Conservation (phyloP, 2,888 invertebrate genomes). For the Pseudeuparius sepicola region DNA sequence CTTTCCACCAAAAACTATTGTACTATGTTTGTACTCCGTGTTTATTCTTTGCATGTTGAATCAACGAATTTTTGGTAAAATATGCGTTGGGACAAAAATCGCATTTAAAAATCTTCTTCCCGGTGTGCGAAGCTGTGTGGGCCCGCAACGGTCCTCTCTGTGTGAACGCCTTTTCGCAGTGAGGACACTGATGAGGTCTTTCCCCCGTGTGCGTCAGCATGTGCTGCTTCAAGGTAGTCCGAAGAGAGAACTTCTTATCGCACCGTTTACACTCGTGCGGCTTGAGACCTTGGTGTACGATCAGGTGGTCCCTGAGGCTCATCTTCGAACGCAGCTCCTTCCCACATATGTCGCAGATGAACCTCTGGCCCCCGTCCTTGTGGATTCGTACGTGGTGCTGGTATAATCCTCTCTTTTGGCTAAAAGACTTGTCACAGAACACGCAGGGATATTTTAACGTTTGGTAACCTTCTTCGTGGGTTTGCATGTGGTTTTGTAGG, state of each 20-base stretch:
- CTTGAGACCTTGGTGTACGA: conserved; percentile 36
- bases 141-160: conserved; percentile 21
- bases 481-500: conserved; percentile 20
- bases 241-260: conserved; percentile 45
- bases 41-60: conserved; percentile 22
- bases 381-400: conserved; percentile 23
- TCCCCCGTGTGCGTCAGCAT: conserved; percentile 38
- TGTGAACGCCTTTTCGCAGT: conserved; percentile 47
- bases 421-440: conserved; percentile 23
- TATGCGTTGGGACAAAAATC: conserved; percentile 23
- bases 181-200: no score
- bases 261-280: conserved; percentile 44
- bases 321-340: conserved; percentile 40
- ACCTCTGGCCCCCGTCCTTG: conserved; percentile 24
- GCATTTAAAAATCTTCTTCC: conserved; percentile 33
- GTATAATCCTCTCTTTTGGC: conserved; percentile 22
- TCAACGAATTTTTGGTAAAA: conserved; percentile 22
- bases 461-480: conserved; percentile 19
- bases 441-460: conserved; percentile 18
- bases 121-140: no score
- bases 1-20: conserved; percentile 10
- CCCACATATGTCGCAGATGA: conserved; percentile 42
- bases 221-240: conserved; percentile 38
- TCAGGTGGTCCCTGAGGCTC: conserved; percentile 29
- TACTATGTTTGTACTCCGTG: conserved; percentile 13